Evolutionary conservation across 2,888 invertebrate species (phyloP).

Genomic region (Noctua pronuba): DNA sequence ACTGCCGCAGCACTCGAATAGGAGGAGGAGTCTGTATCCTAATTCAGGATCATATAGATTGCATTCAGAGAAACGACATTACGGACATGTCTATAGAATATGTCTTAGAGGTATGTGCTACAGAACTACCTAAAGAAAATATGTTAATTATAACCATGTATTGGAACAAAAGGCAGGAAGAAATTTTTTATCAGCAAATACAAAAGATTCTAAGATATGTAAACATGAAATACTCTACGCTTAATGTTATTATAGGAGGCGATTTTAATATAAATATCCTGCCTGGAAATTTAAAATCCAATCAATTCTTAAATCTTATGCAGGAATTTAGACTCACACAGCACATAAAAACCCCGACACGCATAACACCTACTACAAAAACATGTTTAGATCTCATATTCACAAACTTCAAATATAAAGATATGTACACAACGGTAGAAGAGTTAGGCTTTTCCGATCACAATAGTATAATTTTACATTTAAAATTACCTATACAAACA

Average conservation of each 20-base stretch:
- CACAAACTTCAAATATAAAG: background rate
- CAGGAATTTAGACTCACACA: too few species aligned
- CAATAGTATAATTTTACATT: constrained; percentile 1
- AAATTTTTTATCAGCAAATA: background rate
- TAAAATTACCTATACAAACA: background rate
- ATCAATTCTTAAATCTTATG: too few species aligned
- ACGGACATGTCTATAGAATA: constrained; percentile 3
- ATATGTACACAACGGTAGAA: background rate
- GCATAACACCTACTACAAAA: background rate
- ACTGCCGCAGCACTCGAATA: too few species aligned
- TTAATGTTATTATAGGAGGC: constrained; percentile 1
- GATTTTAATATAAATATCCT: too few species aligned
- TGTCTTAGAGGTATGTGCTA: constrained; percentile 1
- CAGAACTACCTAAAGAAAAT: background rate
- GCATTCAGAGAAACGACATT: background rate
- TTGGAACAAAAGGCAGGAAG: background rate
- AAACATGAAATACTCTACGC: background rate
- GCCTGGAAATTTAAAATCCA: too few species aligned
- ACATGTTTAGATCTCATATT: constrained; percentile 9
- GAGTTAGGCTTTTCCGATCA: constrained; percentile 2
- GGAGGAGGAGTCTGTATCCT: too few species aligned
- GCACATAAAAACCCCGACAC: too few species aligned
- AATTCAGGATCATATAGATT: background rate
- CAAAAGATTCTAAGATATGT: background rate
- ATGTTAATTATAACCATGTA: constrained; percentile 2